A percentile compares a stretch with the other conserved stretches of the same genome.
phyloP scores from a whole-genome alignment of 2,797 vertebrate genomes.

The Graptemys geographica region DNA sequence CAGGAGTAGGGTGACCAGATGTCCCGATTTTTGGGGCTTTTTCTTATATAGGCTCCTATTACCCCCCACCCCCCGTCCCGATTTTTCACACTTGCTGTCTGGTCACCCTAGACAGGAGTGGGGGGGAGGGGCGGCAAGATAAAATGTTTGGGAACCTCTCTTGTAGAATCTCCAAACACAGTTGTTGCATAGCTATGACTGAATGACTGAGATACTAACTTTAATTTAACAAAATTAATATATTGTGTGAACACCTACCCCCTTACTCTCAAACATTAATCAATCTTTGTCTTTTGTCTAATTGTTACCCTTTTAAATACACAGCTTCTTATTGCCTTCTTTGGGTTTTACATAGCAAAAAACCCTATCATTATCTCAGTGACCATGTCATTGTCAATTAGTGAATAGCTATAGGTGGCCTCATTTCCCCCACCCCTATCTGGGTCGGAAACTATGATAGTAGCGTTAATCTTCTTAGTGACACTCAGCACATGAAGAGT shows the following conservation, averaged over 20 bases:
- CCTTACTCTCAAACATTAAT: background rate
- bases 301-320: background rate
- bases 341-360: conserved; percentile 20
- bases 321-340: background rate
- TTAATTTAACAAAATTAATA: background rate
- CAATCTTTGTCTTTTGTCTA: background rate
- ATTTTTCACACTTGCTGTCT: too few relatives aligned
- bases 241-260: background rate
- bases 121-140: too few relatives aligned
- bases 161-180: accelerated
- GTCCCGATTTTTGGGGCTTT: too few relatives aligned
- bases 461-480: conserved; percentile 70
- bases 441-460: conserved; percentile 34
- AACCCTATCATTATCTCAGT: background rate
- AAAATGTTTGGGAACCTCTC: too few relatives aligned
- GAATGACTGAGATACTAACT: background rate
- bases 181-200: background rate
- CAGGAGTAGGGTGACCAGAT: too few relatives aligned
- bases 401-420: conserved; percentile 11
- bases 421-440: background rate
- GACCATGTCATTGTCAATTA: conserved; percentile 33
- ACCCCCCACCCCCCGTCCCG: too few relatives aligned
- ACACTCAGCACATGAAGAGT: conserved; percentile 16
- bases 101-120: too few relatives aligned
- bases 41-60: too few relatives aligned